Base-by-base conservation (phyloP, 2,797 vertebrate genomes). In the Mormyrus hasselquistii region DNA sequence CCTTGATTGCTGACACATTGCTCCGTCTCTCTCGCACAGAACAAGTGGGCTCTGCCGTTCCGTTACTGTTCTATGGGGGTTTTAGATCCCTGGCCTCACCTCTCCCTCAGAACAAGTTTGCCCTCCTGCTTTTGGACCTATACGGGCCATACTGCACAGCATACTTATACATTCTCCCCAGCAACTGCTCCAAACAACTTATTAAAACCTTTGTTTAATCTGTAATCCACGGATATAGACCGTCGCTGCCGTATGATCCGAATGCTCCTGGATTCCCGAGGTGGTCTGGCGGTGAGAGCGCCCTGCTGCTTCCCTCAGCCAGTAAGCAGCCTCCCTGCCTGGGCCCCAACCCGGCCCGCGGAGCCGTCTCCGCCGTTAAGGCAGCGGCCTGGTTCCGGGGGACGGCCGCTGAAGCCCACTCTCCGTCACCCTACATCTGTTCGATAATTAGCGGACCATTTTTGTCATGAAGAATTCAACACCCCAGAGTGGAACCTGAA, bases 401-500 rank as follows among this genome's bases (percentile, higher is more conserved):
- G 96, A 62, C 22, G 96, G 96, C 95, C 96, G 96, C 95, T 95
- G 94, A 95, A 95, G 95, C 95, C 93, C 92, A 94, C 94, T 95
- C 95, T 96, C 95, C 96, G 96, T 95, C 95, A 96, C 96, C 53
- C 96, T 97, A 96, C 96, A 97, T 96, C 96, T 97, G 96, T 96
- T 96, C 96, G 96, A 96, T 96, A 97, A 97, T 97, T 97, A 96
- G 96, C 96, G 96, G 96, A 96, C 95, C 96, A 96, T 96, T 97
- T 97, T 96, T 96, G 95, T 96, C 96, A 96, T 96, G 96, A 97
- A 97, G 96, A 96, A 97, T 96, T 97, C 96, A 96, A 96, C 96
- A 97, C 96, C 96, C 95, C 96, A 95, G 95, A 96, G 96, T 95
- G 96, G 96, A 96, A 96, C 96, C 96, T 96, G 96, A 97, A 96